A percentile compares a stretch with the other conserved stretches of the same genome.
Evolutionary conservation across 1,140 invertebrate genomes (phyloP).

Genomic region (Pissodes strobi): DNA sequence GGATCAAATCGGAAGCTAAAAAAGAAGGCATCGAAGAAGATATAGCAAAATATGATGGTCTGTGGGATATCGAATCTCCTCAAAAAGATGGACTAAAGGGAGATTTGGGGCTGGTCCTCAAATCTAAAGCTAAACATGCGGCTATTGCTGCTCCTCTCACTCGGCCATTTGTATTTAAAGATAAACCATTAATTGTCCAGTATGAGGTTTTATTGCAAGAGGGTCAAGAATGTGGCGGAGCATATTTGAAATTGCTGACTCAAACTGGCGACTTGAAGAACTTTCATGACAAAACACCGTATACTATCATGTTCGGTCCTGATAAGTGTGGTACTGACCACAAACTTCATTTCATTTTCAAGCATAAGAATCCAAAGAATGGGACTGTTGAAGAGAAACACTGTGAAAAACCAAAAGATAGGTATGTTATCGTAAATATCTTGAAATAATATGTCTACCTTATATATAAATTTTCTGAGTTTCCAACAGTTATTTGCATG

Average conservation of each 20-base stretch:
- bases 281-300: conserved; percentile 95
- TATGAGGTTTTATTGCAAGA: conserved; percentile 91
- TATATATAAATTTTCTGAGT: too few species aligned
- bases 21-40: conserved; percentile 91
- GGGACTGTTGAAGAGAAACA: conserved; percentile 86
- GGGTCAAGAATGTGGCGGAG: conserved; percentile 97
- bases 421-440: conserved; percentile 52
- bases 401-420: conserved; percentile 84
- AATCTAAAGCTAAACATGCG: conserved; percentile 95
- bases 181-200: conserved; percentile 90
- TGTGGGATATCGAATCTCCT: conserved; percentile 78
- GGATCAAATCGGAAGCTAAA: conserved; percentile 90
- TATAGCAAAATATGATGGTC: conserved; percentile 94
- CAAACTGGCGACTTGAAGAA: conserved; percentile 71
- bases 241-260: conserved; percentile 93
- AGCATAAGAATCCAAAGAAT: conserved; percentile 94
- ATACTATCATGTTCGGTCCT: conserved; percentile 99
- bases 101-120: conserved; percentile 88
- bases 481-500: too few species aligned
- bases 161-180: conserved; percentile 83
- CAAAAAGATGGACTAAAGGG: conserved; percentile 75
- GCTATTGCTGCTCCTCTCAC: conserved; percentile 85
- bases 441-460: not conserved
- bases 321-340: conserved; percentile 97
- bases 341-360: conserved; percentile 98